These are phyloP conservation scores for Notothenia coriiceps DNA, from an alignment of 2,113 vertebrate genomes.

Conservation along the genomic window DNA sequence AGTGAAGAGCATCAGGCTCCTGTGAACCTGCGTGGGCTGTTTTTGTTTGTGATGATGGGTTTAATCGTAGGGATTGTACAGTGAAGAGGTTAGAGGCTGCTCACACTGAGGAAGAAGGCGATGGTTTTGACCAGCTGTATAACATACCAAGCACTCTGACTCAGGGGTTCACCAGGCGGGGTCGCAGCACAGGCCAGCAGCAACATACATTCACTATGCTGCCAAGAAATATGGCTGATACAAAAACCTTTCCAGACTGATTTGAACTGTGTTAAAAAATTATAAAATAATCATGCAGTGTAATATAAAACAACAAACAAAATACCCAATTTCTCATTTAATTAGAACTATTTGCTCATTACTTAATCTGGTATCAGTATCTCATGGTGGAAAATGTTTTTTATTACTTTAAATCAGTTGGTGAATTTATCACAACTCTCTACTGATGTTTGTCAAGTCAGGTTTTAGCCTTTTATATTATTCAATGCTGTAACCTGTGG, in stretches of 20 bases:
- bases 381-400: too few species aligned
- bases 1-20: conserved; percentile 67
- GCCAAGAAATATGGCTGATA: neutral
- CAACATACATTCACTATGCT: neutral
- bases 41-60: conserved; percentile 78
- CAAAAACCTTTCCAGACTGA: neutral
- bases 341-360: too few species aligned
- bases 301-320: too few species aligned
- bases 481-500: too few species aligned
- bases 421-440: too few species aligned
- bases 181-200: conserved; percentile 1
- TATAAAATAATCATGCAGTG: too few species aligned
- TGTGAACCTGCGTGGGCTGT: conserved; percentile 58
- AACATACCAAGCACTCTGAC: conserved; percentile 27
- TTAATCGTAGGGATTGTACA: conserved; percentile 73
- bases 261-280: neutral
- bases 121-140: conserved; percentile 33
- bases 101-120: conserved; percentile 37
- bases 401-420: too few species aligned
- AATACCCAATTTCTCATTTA: too few species aligned
- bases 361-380: too few species aligned
- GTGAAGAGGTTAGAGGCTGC: conserved; percentile 68
- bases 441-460: too few species aligned
- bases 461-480: too few species aligned
- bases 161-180: neutral